phyloP scores from a whole-genome alignment of 2,888 invertebrate genomes.

The Nebria salina region DNA sequence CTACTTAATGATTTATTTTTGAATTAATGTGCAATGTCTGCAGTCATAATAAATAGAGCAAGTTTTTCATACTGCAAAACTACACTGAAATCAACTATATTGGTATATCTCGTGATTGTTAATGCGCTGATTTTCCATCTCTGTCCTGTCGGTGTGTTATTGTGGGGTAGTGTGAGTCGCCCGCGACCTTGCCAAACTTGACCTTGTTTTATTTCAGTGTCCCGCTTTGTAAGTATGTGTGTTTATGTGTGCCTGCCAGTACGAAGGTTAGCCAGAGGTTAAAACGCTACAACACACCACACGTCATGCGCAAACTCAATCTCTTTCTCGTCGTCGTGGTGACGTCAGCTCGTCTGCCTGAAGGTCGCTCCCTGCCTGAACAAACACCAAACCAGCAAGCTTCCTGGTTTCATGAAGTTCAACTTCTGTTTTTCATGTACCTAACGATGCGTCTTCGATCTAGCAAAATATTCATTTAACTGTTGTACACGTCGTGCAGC shows the following conservation, averaged over 20 bases:
- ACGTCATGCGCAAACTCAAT: conserved; percentile 52
- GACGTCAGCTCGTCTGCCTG: background rate
- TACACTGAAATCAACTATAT: background rate
- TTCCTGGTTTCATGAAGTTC: background rate
- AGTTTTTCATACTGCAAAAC: background rate
- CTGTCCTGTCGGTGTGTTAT: background rate
- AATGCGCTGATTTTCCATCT: background rate
- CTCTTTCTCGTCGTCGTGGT: conserved; percentile 48
- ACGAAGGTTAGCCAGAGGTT: conserved; percentile 51
- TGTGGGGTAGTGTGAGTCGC: conserved; percentile 27
- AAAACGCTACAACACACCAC: conserved; percentile 49
- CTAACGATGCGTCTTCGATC: background rate
- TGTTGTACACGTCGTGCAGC: too few relatives aligned
- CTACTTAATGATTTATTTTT: too few relatives aligned
- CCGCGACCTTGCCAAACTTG: conserved; percentile 62
- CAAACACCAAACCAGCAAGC: background rate
- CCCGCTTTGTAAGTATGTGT: conserved; percentile 50
- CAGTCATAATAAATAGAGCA: background rate
- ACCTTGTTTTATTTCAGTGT: conserved; percentile 64
- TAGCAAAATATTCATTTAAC: too few relatives aligned
- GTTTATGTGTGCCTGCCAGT: conserved; percentile 36
- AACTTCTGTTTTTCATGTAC: background rate
- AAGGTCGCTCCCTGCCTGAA: background rate
- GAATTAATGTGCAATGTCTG: too few relatives aligned
- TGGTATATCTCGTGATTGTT: background rate